Conservation (phyloP, 2,797 vertebrate genomes). For the Acrocephalus scirpaceus region DNA sequence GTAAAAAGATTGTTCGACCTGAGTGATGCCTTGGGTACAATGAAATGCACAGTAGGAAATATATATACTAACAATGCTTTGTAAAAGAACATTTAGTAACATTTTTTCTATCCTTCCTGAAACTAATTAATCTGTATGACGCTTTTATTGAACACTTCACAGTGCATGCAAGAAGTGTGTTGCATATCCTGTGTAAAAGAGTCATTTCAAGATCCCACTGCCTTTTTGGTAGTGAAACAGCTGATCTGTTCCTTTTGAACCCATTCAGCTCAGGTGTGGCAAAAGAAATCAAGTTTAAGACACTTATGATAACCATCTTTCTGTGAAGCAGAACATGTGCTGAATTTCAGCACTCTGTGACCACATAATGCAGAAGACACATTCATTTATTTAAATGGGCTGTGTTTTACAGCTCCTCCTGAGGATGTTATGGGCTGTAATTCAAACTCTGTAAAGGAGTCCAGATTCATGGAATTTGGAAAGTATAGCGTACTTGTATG, state of each 20-base stretch:
- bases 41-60: neutral
- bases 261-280: neutral
- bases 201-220: neutral
- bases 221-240: neutral
- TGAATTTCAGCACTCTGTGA: neutral
- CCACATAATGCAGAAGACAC: neutral
- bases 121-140: neutral
- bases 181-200: neutral
- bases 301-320: neutral
- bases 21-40: neutral
- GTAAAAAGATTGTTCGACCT: neutral
- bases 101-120: neutral
- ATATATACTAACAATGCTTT: neutral
- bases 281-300: neutral
- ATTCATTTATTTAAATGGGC: neutral
- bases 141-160: neutral
- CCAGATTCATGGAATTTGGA: neutral
- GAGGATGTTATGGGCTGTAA: neutral
- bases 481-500: neutral
- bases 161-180: neutral
- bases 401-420: neutral
- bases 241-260: neutral
- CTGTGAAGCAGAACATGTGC: neutral
- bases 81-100: neutral
- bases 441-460: neutral